A percentile compares a stretch with the other conserved stretches of the same genome.
phyloP scores from a whole-genome alignment of 1,140 invertebrate genomes.

The Heliconius himera region DNA sequence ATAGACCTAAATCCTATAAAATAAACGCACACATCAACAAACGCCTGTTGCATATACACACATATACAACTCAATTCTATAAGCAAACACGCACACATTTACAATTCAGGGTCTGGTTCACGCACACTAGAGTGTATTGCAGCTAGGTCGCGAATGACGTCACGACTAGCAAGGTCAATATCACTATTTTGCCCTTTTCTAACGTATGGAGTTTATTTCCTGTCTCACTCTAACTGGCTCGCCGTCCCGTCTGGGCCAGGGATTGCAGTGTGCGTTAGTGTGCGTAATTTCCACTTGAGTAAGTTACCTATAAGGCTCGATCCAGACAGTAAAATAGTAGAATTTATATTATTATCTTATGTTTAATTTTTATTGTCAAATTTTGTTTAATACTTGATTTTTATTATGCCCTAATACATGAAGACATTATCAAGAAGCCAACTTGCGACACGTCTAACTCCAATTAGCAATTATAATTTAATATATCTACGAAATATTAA shows the following conservation, averaged over 20 bases:
- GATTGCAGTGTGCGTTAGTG: constrained; percentile 55
- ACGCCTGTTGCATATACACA: constrained; percentile 56
- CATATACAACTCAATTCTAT: not conserved
- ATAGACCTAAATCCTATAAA: not conserved
- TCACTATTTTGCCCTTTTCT: constrained; percentile 51
- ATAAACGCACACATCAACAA: constrained; percentile 44
- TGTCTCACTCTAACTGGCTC: constrained; percentile 57
- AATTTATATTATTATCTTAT: not conserved
- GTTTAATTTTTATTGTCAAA: not conserved
- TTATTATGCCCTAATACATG: too few species aligned
- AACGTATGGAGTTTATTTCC: constrained; percentile 26
- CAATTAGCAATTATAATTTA: too few species aligned
- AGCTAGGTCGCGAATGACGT: constrained; percentile 78
- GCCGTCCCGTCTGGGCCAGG: constrained; percentile 63
- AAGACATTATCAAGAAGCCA: too few species aligned
- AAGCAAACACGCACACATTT: constrained; percentile 46
- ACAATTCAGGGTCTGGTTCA: constrained; percentile 77
- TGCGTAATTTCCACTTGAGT: constrained; percentile 37
- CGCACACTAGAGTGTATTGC: constrained; percentile 65
- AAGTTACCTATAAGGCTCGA: constrained; percentile 7
- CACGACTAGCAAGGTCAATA: constrained; percentile 76
- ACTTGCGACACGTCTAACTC: too few species aligned
- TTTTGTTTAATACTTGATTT: too few species aligned
- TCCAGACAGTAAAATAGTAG: not conserved
- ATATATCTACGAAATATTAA: too few species aligned